Base-by-base conservation (phyloP, 2,888 invertebrate species). In the Amphipyra tragopoginis region DNA sequence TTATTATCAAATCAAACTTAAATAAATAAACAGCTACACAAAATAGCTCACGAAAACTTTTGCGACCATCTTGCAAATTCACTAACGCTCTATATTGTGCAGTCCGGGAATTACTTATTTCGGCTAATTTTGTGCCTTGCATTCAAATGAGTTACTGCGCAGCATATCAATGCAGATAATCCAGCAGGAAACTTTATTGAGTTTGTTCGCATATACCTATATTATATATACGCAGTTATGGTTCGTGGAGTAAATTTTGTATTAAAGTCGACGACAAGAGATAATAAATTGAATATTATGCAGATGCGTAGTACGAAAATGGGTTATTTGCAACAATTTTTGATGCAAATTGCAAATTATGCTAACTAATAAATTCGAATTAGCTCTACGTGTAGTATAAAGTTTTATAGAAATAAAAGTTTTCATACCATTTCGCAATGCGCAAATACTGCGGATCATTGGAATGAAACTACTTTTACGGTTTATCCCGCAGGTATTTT, bases 101-200 rank as follows among this genome's bases (percentile, higher is more conserved):
- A 77, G 64, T 52, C 70, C 52, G 47, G 44, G 69, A 77, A 76
- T 77, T 79, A 84, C 85, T 86, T 88, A 86, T 86, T 87, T 87
- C 76, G 75, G 65, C 57, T 77, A 73, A 82, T 73, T 55, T 59
- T 83, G 78, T 82, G 86, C 66, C 83, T 79, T 79, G 88, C 86
- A 88, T 88, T 77, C 79, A 72, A 78, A 85, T 81, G 78, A 82
- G 82, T 50, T 56, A 68, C 75, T 77, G 82, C 76, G 78, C 77
- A 76, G 83, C 85, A 85, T 86, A 82, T 84, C 82, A 84, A 87
- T 82, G 80, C 81, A 78, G 78, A 81, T 79, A 76, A 65, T 61
- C 48, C 60, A 26, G 49, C 26, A 65, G 55, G 57, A 68, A 63
- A 59, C 69, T 80, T 73, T 76, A 79, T 81, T 70, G 75, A 80